Evolutionary conservation across 2,888 invertebrate genomes (phyloP).

Genomic region (Athripsodes cinereus): DNA sequence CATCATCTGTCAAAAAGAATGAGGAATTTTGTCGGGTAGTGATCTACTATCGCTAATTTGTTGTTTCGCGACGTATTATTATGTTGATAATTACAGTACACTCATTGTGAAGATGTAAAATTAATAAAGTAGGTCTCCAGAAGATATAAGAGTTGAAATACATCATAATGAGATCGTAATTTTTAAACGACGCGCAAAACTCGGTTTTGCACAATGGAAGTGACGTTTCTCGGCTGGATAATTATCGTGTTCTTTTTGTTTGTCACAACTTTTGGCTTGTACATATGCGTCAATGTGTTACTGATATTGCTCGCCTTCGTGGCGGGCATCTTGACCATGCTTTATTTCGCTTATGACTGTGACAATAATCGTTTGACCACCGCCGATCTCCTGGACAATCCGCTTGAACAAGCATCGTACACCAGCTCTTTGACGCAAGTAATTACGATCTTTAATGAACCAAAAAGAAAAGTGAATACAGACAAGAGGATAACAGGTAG

Average conservation of each 20-base stretch:
- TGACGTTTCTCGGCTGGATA: constrained; percentile 33
- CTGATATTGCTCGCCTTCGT: constrained; percentile 34
- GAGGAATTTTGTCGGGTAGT: too few relatives aligned
- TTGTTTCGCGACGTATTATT: neutral
- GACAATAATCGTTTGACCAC: constrained; percentile 32
- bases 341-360: constrained; percentile 39
- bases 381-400: constrained; percentile 43
- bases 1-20: neutral
- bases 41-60: too few relatives aligned
- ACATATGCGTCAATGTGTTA: constrained; percentile 35
- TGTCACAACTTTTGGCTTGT: constrained; percentile 39
- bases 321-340: constrained; percentile 32
- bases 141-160: too few relatives aligned
- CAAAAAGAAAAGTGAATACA: constrained; percentile 12
- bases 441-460: constrained; percentile 18
- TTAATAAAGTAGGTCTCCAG: neutral
- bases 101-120: neutral
- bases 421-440: constrained; percentile 37
- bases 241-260: constrained; percentile 37
- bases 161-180: too few relatives aligned
- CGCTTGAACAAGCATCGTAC: constrained; percentile 42
- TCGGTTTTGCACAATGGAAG: constrained; percentile 9
- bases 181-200: too few relatives aligned
- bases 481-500: constrained; percentile 73
- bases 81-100: neutral